Percentiles rank a stretch among this genome's conserved stretches.
Conservation (phyloP, 2,797 vertebrate species). For the Enteromius treurensis region DNA sequence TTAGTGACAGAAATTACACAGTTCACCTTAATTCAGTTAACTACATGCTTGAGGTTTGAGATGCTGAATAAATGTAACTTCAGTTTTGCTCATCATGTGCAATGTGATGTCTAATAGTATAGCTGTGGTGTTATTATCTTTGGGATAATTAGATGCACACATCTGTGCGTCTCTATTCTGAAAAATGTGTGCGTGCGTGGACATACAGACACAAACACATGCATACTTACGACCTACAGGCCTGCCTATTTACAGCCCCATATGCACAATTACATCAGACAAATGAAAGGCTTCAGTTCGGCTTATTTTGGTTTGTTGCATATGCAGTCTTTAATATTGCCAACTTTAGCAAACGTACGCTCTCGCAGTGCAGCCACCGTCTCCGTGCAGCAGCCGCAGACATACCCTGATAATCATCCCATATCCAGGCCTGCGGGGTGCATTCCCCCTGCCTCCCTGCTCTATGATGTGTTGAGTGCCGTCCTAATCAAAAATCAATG, state of each 20-base stretch:
- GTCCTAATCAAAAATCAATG: constrained; percentile 96
- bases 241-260: constrained; percentile 25
- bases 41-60: not conserved
- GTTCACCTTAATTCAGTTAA: constrained; percentile 16
- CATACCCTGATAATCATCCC: constrained; percentile 55
- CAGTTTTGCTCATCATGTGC: not conserved
- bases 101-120: constrained; percentile 14
- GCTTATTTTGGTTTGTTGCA: constrained; percentile 45
- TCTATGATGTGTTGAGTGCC: constrained; percentile 80
- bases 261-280: constrained; percentile 45
- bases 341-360: constrained; percentile 26
- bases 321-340: constrained; percentile 53
- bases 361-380: constrained; percentile 28
- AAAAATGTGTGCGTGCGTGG: not conserved
- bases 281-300: constrained; percentile 51
- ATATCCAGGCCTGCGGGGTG: constrained; percentile 58
- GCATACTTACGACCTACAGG: constrained; percentile 23
- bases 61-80: constrained; percentile 12
- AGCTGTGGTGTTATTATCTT: constrained; percentile 32
- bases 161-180: not conserved
- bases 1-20: constrained; percentile 4
- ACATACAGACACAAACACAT: constrained; percentile 30
- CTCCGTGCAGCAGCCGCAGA: constrained; percentile 28
- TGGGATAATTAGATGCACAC: constrained; percentile 30
- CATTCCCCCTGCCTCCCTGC: constrained; percentile 67